Base-by-base conservation (phyloP, 2,113 vertebrate genomes). In the Nipponia nippon region DNA sequence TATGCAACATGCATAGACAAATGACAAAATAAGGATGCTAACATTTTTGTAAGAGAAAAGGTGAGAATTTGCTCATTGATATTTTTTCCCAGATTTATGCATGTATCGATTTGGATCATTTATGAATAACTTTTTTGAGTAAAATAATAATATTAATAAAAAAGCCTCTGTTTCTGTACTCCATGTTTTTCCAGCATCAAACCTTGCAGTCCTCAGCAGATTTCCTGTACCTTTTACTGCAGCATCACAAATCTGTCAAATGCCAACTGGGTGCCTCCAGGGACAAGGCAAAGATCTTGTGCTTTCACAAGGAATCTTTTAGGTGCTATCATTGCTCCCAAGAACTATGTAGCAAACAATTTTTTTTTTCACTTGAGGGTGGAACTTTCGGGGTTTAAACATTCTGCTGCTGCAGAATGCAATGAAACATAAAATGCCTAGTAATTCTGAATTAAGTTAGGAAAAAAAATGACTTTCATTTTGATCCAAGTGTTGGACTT, bases 1-100 rank as follows among this genome's bases (percentile, higher is more conserved):
- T 36, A 53, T 1, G 5, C 53, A 70, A 15, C 4, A 3, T 4
- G 18, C 1, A 1, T 32, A 3, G 29, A 50, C 13, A 3, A 78
- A 29, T 25, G 30, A 77, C 36, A 81, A 86, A 83, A 59, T 10
- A 58, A 32, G 38, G 44, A 15, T 30, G 15, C 30, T 65, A 59
- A 61, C 12, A 34, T 32, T 70, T 79, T 81, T 44, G 19, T 46
- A 52, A 47, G 20, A 52, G 29, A 83, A 78, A 62, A 93, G 22
- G 9, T 61, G 23, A 77, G 50, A 76, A 84, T 70, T 67, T 44
- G 6, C 32, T 87, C 49, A 30, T 11, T 55, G n/a, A 10, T 70
- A 16, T 18, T 83, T 90, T 50, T 52, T 83, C 34, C 34, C 77
- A 67, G 27, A 70, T 86, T 72, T 91, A 62, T 26, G 9, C 19